Evolutionary conservation across 2,888 invertebrate species (phyloP).

Genomic region (Fragum sueziense): DNA sequence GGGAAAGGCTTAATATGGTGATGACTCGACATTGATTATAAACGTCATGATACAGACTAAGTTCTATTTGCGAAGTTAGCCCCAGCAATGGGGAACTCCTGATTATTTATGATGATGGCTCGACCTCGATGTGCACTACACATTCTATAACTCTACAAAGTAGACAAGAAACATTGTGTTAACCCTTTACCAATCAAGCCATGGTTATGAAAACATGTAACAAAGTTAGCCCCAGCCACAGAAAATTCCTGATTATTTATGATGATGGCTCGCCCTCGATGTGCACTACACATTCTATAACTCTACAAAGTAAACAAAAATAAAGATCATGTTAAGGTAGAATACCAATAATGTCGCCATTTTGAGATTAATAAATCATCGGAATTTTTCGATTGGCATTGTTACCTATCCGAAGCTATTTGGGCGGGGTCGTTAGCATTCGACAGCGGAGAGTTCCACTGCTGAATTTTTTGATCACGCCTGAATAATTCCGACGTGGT

Average conservation of each 20-base stretch:
- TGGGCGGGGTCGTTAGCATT: too few species aligned
- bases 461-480: too few species aligned
- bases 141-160: slow-evolving; percentile 26
- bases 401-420: too few species aligned
- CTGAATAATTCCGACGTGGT: too few species aligned
- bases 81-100: slow-evolving; percentile 4
- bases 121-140: background rate
- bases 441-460: too few species aligned
- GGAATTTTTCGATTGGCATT: too few species aligned
- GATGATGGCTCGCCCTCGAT: background rate
- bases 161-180: background rate
- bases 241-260: slow-evolving; percentile 16
- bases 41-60: slow-evolving; percentile 17
- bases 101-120: slow-evolving; percentile 37
- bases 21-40: slow-evolving; percentile 29
- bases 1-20: too few species aligned
- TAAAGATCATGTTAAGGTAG: too few species aligned
- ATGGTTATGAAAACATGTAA: slow-evolving; percentile 13
- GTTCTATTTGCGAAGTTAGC: slow-evolving; percentile 9
- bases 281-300: background rate
- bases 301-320: background rate
- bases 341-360: too few species aligned
- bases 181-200: slow-evolving; percentile 37
- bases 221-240: background rate
- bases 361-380: too few species aligned